Evolutionary conservation across 2,888 invertebrate genomes (phyloP).

Genomic region (Mayetiola destructor): DNA sequence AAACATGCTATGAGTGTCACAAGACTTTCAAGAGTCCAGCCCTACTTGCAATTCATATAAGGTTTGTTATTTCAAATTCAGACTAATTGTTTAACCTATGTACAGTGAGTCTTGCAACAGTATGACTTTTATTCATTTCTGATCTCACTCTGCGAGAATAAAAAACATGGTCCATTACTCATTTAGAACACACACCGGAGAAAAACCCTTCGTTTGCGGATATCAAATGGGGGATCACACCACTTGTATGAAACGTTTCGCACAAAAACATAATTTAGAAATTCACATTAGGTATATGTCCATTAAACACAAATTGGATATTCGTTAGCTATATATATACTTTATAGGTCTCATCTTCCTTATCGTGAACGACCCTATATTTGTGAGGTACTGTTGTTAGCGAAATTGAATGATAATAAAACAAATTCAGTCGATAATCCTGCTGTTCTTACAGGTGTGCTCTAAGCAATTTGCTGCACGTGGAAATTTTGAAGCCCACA

Average conservation of each 20-base stretch:
- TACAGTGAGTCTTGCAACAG: neutral
- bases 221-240: too few relatives aligned
- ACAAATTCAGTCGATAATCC: constrained; percentile 37
- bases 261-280: constrained; percentile 46
- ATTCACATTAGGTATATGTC: constrained; percentile 36
- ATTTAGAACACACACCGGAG: constrained; percentile 41
- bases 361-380: neutral
- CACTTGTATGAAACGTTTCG: constrained; percentile 42
- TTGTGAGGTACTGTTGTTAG: too few relatives aligned
- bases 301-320: too few relatives aligned
- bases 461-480: constrained; percentile 46
- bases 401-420: too few relatives aligned
- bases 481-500: constrained; percentile 46
- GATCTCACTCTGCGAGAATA: constrained; percentile 2
- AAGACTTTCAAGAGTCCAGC: constrained; percentile 47
- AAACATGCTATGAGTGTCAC: constrained; percentile 43
- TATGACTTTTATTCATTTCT: neutral
- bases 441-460: constrained; percentile 47
- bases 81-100: neutral
- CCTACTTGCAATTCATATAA: constrained; percentile 45
- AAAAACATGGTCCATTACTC: too few relatives aligned
- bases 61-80: constrained; percentile 27
- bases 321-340: too few relatives aligned
- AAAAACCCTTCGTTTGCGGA: constrained; percentile 42
- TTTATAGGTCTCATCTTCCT: too few relatives aligned